Conservation (phyloP, 2,888 invertebrate species). For the Trichogramma dendrolimi region DNA sequence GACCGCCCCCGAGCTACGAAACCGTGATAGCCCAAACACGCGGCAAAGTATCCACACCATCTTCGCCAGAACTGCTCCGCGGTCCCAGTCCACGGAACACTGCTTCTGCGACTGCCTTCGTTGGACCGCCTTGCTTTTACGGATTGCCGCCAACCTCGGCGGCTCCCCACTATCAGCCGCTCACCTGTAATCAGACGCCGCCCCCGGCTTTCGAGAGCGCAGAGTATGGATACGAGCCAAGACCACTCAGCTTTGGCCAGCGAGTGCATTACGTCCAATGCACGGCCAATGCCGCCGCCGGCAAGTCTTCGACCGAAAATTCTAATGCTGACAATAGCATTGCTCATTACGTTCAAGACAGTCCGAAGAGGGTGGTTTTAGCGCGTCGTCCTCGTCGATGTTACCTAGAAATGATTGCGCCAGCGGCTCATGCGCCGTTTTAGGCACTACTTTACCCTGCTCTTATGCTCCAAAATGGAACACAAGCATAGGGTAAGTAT, state of each 20-base stretch:
- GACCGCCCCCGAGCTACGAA: constrained; percentile 55
- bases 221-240: constrained; percentile 12
- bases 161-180: constrained; percentile 19
- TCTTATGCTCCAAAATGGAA: constrained; percentile 5
- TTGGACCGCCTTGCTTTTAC: constrained; percentile 12
- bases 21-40: constrained; percentile 51
- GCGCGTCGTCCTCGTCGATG: neutral
- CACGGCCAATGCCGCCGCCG: neutral
- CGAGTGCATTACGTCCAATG: neutral
- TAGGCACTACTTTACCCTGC: neutral
- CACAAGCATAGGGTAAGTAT: constrained; percentile 17
- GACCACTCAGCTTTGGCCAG: neutral
- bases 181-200: neutral
- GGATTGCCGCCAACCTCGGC: constrained; percentile 1
- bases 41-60: constrained; percentile 42
- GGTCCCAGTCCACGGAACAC: constrained; percentile 1
- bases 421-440: constrained; percentile 5
- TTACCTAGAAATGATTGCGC: constrained; percentile 10
- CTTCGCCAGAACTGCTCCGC: constrained; percentile 40
- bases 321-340: constrained; percentile 3
- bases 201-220: constrained; percentile 11
- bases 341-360: constrained; percentile 4
- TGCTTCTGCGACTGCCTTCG: neutral
- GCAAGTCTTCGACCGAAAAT: constrained; percentile 6
- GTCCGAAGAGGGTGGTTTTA: constrained; percentile 7